Evolutionary conservation across 2,888 invertebrate genomes (phyloP).

Genomic region (Theristus sp.): DNA sequence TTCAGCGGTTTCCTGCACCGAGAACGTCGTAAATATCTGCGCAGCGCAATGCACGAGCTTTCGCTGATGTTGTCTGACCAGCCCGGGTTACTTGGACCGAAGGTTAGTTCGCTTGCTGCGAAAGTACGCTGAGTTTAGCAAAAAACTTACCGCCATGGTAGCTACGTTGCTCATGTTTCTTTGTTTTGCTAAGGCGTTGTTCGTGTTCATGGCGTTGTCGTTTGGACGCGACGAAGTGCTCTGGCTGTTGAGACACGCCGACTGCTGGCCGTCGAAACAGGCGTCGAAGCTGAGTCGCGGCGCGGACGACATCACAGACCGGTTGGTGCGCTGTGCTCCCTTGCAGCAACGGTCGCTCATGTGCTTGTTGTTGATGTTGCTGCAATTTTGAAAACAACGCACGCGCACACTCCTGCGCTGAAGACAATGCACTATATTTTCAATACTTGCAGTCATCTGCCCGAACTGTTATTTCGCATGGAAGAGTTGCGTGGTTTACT

Average conservation of each 20-base stretch:
- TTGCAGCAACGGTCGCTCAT: background rate
- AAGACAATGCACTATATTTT: too few species aligned
- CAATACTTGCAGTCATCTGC: too few species aligned
- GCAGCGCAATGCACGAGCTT: constrained; percentile 82
- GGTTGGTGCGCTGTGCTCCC: constrained; percentile 12
- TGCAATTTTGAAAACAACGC: too few species aligned
- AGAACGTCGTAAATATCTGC: constrained; percentile 81
- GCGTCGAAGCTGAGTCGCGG: constrained; percentile 54
- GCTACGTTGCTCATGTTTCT: too few species aligned
- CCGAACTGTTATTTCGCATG: constrained; percentile 91
- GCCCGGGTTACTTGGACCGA: constrained; percentile 88
- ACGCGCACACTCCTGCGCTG: too few species aligned
- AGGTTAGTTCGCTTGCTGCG: constrained; percentile 40
- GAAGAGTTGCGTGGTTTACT: constrained; percentile 78
- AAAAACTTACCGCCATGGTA: too few species aligned
- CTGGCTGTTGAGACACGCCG: constrained; percentile 86
- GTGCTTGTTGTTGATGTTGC: too few species aligned
- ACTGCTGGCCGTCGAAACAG: constrained; percentile 60
- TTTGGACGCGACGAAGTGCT: constrained; percentile 86
- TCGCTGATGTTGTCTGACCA: constrained; percentile 88
- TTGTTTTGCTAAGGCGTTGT: constrained; percentile 44
- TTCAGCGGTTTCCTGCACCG: constrained; percentile 61
- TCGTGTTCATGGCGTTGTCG: constrained; percentile 86
- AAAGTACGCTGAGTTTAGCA: too few species aligned
- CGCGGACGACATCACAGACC: constrained; percentile 78